Evolutionary conservation across 2,888 invertebrate species (phyloP).

Genomic region (Agapostemon virescens): DNA sequence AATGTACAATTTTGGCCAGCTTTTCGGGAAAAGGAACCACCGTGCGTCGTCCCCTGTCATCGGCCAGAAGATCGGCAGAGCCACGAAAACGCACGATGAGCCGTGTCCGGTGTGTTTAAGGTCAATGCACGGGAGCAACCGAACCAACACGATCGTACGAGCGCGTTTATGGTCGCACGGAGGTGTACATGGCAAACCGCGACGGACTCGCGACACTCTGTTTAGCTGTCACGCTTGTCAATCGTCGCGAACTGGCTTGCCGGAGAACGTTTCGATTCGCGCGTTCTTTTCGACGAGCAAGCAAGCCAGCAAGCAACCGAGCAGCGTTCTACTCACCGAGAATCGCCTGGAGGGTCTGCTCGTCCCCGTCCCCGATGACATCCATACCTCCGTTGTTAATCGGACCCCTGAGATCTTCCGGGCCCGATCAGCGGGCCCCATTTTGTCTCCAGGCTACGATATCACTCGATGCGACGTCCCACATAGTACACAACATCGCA

Average conservation of each 20-base stretch:
- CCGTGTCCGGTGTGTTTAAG: slow-evolving; percentile 61
- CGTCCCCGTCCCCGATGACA: slow-evolving; percentile 79
- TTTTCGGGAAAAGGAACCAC: not conserved
- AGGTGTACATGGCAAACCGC: slow-evolving; percentile 38
- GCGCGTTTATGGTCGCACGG: slow-evolving; percentile 25
- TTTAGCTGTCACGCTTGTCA: slow-evolving; percentile 56
- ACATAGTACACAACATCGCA: slow-evolving; percentile 63
- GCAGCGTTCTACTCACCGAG: slow-evolving; percentile 74
- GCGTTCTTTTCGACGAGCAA: not conserved
- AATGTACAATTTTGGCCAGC: not conserved
- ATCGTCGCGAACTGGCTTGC: slow-evolving; percentile 30
- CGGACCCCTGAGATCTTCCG: slow-evolving; percentile 74
- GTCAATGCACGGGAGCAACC: slow-evolving; percentile 59
- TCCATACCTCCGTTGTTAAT: slow-evolving; percentile 78
- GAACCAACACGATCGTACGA: slow-evolving; percentile 27
- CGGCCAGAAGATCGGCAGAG: slow-evolving; percentile 29
- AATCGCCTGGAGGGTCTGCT: slow-evolving; percentile 80
- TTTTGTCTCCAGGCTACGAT: slow-evolving; percentile 71
- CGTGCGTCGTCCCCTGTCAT: slow-evolving; percentile 10
- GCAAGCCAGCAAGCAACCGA: not conserved
- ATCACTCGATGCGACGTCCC: slow-evolving; percentile 66
- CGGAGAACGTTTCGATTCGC: slow-evolving; percentile 10
- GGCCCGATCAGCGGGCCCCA: slow-evolving; percentile 77
- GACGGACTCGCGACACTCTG: slow-evolving; percentile 44
- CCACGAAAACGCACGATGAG: slow-evolving; percentile 51